Evolutionary conservation across 2,113 vertebrate species (phyloP).

Genomic region (Brevimyrus niger): DNA sequence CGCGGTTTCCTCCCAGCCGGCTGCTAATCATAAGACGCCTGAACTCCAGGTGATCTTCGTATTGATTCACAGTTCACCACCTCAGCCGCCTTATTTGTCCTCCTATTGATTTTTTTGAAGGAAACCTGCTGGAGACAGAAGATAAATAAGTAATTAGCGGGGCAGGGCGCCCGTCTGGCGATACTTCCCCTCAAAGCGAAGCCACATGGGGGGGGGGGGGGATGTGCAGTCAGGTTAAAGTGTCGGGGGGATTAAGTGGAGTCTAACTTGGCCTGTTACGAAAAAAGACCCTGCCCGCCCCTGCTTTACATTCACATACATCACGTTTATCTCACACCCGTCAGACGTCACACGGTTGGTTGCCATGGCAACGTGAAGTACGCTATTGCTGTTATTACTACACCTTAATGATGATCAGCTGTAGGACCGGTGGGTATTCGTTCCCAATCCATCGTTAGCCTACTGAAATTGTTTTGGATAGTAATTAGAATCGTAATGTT

Average conservation of each 20-base stretch:
- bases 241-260: background rate
- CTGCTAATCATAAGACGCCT: background rate
- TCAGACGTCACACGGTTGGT: background rate
- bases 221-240: background rate
- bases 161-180: background rate
- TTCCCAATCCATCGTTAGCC: background rate
- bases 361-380: background rate
- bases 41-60: conserved; percentile 26
- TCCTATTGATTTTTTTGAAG: conserved; percentile 54
- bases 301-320: background rate
- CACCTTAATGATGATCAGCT: background rate
- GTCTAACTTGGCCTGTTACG: background rate
- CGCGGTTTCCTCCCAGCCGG: background rate
- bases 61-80: conserved; percentile 57
- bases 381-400: background rate
- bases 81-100: conserved; percentile 40
- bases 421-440: background rate
- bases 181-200: conserved; percentile 38
- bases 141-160: conserved; percentile 60
- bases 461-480: background rate
- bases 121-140: conserved; percentile 21
- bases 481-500: background rate
- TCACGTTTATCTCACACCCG: background rate
- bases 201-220: background rate
- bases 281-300: background rate